Conservation (phyloP, 2,797 vertebrate species). For the Brachymystax lenok region DNA sequence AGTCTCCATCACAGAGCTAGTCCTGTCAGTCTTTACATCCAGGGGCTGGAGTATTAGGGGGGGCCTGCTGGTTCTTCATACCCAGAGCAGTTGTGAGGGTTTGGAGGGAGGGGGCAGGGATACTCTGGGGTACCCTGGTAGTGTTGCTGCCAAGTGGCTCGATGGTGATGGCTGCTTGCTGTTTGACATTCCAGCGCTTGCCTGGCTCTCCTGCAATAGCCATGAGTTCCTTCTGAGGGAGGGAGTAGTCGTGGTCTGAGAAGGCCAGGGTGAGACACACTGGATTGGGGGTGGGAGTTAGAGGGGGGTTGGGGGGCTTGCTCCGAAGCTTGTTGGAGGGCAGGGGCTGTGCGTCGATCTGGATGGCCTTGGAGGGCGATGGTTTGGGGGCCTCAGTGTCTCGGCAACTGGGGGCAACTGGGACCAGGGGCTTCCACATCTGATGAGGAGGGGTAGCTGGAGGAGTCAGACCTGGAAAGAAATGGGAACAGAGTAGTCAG, state of each 20-base stretch:
- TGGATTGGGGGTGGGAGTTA: not conserved
- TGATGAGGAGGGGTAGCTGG: constrained; percentile 95
- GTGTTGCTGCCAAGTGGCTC: constrained; percentile 72
- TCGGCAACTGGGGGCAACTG: constrained; percentile 78
- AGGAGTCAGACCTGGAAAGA: constrained; percentile 86
- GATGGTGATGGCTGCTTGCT: constrained; percentile 84
- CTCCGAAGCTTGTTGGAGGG: constrained; percentile 67
- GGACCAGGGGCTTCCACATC: constrained; percentile 90
- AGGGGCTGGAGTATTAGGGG: constrained; percentile 45
- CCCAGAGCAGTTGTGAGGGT: not conserved
- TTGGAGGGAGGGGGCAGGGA: constrained; percentile 5
- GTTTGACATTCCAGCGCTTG: constrained; percentile 88
- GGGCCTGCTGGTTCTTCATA: constrained; percentile 23
- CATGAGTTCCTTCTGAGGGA: constrained; percentile 59
- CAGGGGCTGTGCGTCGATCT: constrained; percentile 81
- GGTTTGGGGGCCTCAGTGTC: constrained; percentile 69
- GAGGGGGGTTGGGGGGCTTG: constrained; percentile 50
- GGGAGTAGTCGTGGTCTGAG: constrained; percentile 94
- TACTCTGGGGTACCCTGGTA: constrained; percentile 10
- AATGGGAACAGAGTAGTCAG: no score
- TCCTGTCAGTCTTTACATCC: constrained; percentile 74
- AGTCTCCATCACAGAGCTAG: constrained; percentile 82
- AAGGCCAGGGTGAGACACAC: constrained; percentile 61
- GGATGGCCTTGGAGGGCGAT: constrained; percentile 72
- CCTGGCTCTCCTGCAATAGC: constrained; percentile 48